A percentile compares a stretch with the other conserved stretches of the same genome.
phyloP scores from a whole-genome alignment of 2,888 invertebrate species.

The Onchidella celtica region DNA sequence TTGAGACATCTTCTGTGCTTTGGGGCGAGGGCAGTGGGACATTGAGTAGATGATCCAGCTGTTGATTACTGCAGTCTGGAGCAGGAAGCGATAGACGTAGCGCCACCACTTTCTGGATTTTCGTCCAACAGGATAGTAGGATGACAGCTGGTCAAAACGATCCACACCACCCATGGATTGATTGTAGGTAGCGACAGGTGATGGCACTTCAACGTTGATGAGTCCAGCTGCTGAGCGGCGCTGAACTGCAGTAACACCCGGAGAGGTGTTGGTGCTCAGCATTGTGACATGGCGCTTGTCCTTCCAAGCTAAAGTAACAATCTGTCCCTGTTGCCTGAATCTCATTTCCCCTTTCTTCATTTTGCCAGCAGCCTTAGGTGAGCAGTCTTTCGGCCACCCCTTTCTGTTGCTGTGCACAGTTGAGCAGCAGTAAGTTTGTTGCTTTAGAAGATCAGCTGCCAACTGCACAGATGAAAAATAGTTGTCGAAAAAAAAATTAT shows the following conservation, averaged over 20 bases:
- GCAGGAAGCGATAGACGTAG: constrained; percentile 39
- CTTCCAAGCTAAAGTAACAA: constrained; percentile 26
- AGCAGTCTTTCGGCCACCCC: constrained; percentile 42
- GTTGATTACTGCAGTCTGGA: constrained; percentile 42
- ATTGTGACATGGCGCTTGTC: constrained; percentile 23
- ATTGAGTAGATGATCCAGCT: not conserved
- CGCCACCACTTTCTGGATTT: constrained; percentile 48
- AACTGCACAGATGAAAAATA: constrained; percentile 15
- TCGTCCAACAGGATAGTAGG: constrained; percentile 48
- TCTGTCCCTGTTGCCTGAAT: constrained; percentile 20
- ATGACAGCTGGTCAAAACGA: constrained; percentile 29
- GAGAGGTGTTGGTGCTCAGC: constrained; percentile 3
- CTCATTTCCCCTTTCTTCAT: not conserved
- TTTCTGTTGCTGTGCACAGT: constrained; percentile 37
- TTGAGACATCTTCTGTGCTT: not conserved
- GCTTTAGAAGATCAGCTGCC: constrained; percentile 12
- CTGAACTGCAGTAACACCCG: not conserved
- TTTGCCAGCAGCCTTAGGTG: not conserved
- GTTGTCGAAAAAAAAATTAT: constrained; percentile 27
- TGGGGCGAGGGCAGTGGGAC: not conserved
- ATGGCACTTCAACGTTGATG: not conserved
- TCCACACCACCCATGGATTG: constrained; percentile 50
- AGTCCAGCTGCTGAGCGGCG: not conserved
- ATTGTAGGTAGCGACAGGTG: constrained; percentile 26
- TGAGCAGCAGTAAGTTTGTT: constrained; percentile 40